Evolutionary conservation across 2,888 invertebrate species (phyloP).

Genomic region (Onchidella celtica): DNA sequence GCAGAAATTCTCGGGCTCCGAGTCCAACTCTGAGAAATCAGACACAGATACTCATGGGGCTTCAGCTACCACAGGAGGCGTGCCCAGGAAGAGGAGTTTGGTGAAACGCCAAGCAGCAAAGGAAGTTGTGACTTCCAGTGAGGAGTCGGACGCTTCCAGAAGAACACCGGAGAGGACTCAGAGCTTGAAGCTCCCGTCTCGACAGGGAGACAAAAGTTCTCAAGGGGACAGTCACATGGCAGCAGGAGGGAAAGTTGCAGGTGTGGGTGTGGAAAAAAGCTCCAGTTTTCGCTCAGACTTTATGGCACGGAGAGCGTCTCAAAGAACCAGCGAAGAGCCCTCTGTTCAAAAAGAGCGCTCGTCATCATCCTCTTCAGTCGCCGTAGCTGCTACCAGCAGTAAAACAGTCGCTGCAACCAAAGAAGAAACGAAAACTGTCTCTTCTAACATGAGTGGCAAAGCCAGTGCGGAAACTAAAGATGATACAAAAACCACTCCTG

Average conservation of each 20-base stretch:
- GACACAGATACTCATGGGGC: slow-evolving; percentile 46
- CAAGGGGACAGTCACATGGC: neutral
- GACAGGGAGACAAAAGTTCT: neutral
- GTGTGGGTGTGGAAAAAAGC: slow-evolving; percentile 39
- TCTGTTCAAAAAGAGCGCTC: slow-evolving; percentile 63
- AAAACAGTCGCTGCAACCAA: neutral
- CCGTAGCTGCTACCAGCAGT: neutral
- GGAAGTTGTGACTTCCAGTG: slow-evolving; percentile 60
- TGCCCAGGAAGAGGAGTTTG: slow-evolving; percentile 54
- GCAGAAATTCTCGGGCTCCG: slow-evolving; percentile 71
- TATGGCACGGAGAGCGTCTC: slow-evolving; percentile 62
- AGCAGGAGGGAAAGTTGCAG: neutral
- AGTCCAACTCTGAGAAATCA: slow-evolving; percentile 65
- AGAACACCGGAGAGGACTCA: slow-evolving; percentile 76
- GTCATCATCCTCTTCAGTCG: slow-evolving; percentile 36
- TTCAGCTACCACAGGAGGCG: slow-evolving; percentile 47
- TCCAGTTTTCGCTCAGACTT: slow-evolving; percentile 70
- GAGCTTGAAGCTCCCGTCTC: slow-evolving; percentile 36
- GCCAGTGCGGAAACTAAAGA: neutral
- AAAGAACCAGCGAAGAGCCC: slow-evolving; percentile 81
- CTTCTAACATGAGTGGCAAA: too few species aligned
- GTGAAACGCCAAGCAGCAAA: slow-evolving; percentile 61
- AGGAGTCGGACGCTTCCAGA: slow-evolving; percentile 58
- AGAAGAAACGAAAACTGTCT: too few species aligned
- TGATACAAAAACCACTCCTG: neutral